Base-by-base conservation (phyloP, 2,113 vertebrate genomes). In the Daphoenositta chrysoptera region DNA sequence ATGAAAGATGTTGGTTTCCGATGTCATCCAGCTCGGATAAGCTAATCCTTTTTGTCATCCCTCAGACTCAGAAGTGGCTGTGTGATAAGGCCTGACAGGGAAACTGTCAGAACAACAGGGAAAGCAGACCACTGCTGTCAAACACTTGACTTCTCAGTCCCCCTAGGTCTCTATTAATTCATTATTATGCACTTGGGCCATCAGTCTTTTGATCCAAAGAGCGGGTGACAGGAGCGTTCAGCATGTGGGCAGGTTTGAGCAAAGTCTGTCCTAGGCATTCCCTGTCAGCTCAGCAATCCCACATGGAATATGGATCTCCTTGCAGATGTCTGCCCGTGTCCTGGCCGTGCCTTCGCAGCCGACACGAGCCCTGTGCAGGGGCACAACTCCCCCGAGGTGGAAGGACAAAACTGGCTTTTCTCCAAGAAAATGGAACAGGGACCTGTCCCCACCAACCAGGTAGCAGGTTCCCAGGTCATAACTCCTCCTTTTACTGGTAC, bases 11-110 rank as follows among this genome's bases (percentile, higher is more conserved):
- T 60, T 94, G 94, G 53, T 45, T 76, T 83, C 82, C 75, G 45
- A 15, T 0, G 0, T 50, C 2, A 5, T 81, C 63, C 33, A 64
- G 35, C 56, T 91, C 13, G 2, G 53, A 50, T 37, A 63, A 45
- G 11, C 47, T 96, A 95, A 97, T 95, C 28, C 40, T 45, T 78
- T 92, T 61, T 94, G 97, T 96, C 95, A 93, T 83, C 72, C 42
- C 50, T 91, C 73, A 88, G 81, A 83, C 39, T 70, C 68, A 21
- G 70, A 87, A 87, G 80, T 48, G 48, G 50, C 82, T 70, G 39
- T 35, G 15, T 89, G 84, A 93, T 37, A 72, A 30, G 39, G 50
- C 31, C 63, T 82, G 66, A 83, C 85, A 94, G 69, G 53, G 54
- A 86, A 92, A 37, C 78, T 92, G 82, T 83, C 91, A 96, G 64